phyloP scores from a whole-genome alignment of 2,113 vertebrate genomes.

The Notiomystis cincta region DNA sequence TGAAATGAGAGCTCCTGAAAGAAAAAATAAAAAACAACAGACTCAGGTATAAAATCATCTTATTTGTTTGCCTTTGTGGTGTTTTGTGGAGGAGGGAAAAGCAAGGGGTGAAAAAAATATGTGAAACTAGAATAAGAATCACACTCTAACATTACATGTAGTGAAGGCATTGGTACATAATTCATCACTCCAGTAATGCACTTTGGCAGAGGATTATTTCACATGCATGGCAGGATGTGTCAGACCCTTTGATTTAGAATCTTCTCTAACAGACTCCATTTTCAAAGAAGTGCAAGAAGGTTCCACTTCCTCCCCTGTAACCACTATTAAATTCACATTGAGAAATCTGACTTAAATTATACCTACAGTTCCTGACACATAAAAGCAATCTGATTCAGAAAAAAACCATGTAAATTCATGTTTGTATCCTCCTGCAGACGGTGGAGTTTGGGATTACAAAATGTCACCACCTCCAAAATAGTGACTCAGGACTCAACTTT shows the following conservation, averaged over 20 bases:
- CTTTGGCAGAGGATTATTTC: conserved; percentile 17
- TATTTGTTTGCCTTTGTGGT: neutral
- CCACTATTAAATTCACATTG: neutral
- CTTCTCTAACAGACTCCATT: neutral
- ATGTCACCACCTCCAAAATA: neutral
- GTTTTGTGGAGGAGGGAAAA: neutral
- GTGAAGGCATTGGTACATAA: neutral
- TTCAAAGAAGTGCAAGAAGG: neutral
- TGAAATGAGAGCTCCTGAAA: neutral
- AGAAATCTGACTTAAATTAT: neutral
- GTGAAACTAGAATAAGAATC: neutral
- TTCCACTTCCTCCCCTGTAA: neutral
- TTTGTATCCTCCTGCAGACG: neutral
- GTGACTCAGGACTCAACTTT: neutral
- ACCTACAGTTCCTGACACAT: neutral
- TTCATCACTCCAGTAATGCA: neutral
- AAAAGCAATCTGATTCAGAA: neutral
- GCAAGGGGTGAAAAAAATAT: neutral
- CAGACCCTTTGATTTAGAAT: conserved; percentile 32
- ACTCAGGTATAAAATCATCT: neutral
- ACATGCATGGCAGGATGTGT: neutral
- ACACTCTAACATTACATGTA: neutral
- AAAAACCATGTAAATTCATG: neutral
- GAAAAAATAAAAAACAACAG: neutral
- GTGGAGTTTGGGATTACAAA: neutral